phyloP scores from a whole-genome alignment of 2,888 invertebrate species.

The Amblyteles armatorius region DNA sequence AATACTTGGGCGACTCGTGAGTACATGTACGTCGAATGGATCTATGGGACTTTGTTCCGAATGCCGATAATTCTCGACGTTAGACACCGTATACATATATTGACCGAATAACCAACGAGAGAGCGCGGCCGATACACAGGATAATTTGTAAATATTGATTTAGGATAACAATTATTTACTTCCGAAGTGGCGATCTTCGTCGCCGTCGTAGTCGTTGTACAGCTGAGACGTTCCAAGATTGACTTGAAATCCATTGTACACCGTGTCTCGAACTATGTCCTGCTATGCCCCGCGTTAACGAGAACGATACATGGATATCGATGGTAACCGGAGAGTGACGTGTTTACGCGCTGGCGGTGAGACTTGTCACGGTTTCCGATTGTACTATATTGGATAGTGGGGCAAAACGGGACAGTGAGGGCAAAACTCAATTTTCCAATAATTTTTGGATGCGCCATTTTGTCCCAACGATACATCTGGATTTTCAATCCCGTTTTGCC shows the following conservation, averaged over 20 bases:
- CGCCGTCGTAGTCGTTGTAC: background rate
- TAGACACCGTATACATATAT: background rate
- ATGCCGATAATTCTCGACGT: background rate
- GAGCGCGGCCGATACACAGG: background rate
- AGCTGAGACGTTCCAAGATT: conserved; percentile 25
- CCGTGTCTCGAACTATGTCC: background rate
- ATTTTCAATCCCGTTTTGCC: no score
- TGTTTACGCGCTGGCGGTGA: background rate
- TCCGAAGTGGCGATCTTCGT: background rate
- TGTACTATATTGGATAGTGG: background rate
- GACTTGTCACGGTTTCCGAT: background rate
- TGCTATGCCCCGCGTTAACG: background rate
- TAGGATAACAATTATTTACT: conserved; percentile 34
- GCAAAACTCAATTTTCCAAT: no score
- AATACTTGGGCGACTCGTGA: no score
- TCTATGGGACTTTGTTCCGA: conserved; percentile 14
- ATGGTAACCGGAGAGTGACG: background rate
- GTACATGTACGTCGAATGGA: background rate
- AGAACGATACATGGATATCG: conserved; percentile 3
- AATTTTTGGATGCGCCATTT: no score
- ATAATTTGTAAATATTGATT: conserved; percentile 31
- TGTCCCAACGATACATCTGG: no score
- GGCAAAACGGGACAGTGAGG: no score
- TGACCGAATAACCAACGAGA: background rate
- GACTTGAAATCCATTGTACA: conserved; percentile 8